Base-by-base conservation (phyloP, 2,113 vertebrate species). In the Corythoichthys haematopterus region DNA sequence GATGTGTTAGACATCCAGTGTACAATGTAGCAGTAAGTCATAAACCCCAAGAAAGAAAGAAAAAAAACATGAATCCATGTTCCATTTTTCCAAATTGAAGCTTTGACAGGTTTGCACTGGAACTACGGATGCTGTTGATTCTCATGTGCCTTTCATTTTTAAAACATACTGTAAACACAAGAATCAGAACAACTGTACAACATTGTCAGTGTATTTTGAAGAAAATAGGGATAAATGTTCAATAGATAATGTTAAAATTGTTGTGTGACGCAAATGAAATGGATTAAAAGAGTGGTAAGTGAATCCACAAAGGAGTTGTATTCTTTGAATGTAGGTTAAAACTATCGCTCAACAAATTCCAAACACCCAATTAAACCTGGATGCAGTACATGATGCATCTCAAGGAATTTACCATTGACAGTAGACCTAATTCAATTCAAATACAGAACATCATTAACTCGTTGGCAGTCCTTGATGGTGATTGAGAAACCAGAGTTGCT, bases 111-210 rank as follows among this genome's bases (percentile, higher is more conserved):
- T n/a, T 64, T 20, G 16, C 5, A 33, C 2, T 56, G 20, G 1
- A 66, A 38, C 4, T 45, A n/a, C 6, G 20, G n/a, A 10, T 45
- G 38, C 59, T 20, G 10, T 9, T 43, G 6, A 76, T 38, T 75
- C 58, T 63, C 33, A 71, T 45, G 15, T 76, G 70, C 75, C 70
- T 79, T 74, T 28, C 43, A 38, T 70, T 76, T 57, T n/a, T 56
- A 64, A 45, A 5, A 45, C 14, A 12, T 40, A 28, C 20, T 28
- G 20, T 28, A 16, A 60, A 60, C n/a, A 11, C 37, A 60, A 45
- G 58, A 43, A 61, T 20, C 38, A 10, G 9, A 66, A 51, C 37
- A 20, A 7, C n/a, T 14, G 2, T 37, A 6, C 38, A 35, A 48
- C 36, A 33, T 38, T 2, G 4, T 20, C 6, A 48, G 15, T 58